Conservation (phyloP, 2,113 vertebrate species). For the Hippocampus mohnikei region DNA sequence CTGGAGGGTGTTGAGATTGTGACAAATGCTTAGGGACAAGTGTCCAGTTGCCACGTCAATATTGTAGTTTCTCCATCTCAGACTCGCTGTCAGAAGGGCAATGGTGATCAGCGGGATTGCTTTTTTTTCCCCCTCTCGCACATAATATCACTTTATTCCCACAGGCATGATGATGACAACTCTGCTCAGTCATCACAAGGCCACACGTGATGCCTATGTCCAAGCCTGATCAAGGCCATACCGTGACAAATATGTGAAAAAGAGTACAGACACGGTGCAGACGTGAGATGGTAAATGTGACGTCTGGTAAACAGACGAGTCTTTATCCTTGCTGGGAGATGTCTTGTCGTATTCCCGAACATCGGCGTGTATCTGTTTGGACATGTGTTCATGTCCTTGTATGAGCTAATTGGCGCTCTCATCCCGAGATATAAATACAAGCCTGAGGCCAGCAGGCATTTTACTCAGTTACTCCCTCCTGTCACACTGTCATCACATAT, state of each 20-base stretch:
- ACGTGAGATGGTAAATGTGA: slow-evolving; percentile 24
- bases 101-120: slow-evolving; percentile 31
- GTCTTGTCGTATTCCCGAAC: slow-evolving; percentile 32
- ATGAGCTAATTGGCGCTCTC: slow-evolving; percentile 52
- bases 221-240: slow-evolving; percentile 17
- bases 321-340: slow-evolving; percentile 34
- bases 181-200: neutral
- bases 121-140: slow-evolving; percentile 27
- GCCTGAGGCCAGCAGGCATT: slow-evolving; percentile 20
- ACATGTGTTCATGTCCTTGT: slow-evolving; percentile 36
- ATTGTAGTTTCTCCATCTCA: slow-evolving; percentile 25
- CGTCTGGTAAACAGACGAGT: slow-evolving; percentile 40
- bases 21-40: slow-evolving; percentile 53
- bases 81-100: slow-evolving; percentile 16
- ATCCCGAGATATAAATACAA: slow-evolving; percentile 39
- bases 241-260: neutral
- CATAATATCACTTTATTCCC: slow-evolving; percentile 46
- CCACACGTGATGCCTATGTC: slow-evolving; percentile 1
- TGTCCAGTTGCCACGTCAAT: slow-evolving; percentile 39
- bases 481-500: slow-evolving; percentile 9
- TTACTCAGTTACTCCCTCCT: slow-evolving; percentile 14
- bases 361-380: slow-evolving; percentile 51
- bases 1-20: slow-evolving; percentile 28
- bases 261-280: slow-evolving; percentile 9
- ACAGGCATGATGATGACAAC: slow-evolving; percentile 29